These are phyloP conservation scores for Eupsilia transversa DNA, from an alignment of 2,888 invertebrate species.

Conservation along the genomic window DNA sequence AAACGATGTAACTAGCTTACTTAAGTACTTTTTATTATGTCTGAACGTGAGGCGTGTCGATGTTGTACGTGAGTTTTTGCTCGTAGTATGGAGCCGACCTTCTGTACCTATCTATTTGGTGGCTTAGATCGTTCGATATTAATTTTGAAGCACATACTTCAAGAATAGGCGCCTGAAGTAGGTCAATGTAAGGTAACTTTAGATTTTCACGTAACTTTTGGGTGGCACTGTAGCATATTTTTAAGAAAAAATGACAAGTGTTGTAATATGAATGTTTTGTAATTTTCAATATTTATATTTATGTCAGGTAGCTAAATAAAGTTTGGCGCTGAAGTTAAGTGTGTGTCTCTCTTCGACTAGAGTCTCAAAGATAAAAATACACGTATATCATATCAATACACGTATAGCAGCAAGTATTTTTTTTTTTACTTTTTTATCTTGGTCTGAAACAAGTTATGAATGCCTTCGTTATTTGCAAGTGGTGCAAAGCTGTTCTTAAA, in stretches of 20 bases:
- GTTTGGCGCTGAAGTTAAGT: not conserved
- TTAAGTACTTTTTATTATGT: too few relatives aligned
- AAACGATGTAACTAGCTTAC: too few relatives aligned
- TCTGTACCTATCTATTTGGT: not conserved
- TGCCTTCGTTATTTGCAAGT: not conserved
- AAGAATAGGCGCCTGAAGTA: slow-evolving; percentile 45
- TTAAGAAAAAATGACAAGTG: not conserved
- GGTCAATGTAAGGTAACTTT: slow-evolving; percentile 42
- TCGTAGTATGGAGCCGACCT: not conserved
- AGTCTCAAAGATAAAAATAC: not conserved
- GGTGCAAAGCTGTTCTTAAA: not conserved
- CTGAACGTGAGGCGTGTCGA: not conserved
- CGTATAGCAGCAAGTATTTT: too few relatives aligned
- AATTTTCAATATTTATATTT: not conserved
- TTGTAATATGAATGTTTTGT: not conserved
- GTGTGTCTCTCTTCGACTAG: not conserved
- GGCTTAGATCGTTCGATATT: slow-evolving; percentile 36
- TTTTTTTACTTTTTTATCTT: not conserved
- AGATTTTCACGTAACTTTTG: slow-evolving; percentile 24
- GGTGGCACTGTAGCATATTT: not conserved
- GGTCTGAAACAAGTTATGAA: not conserved
- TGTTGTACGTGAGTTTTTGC: too few relatives aligned
- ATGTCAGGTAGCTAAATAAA: not conserved
- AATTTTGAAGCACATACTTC: slow-evolving; percentile 52
- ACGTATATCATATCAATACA: not conserved